phyloP scores from a whole-genome alignment of 2,113 vertebrate genomes.

The Chinchilla lanigera region DNA sequence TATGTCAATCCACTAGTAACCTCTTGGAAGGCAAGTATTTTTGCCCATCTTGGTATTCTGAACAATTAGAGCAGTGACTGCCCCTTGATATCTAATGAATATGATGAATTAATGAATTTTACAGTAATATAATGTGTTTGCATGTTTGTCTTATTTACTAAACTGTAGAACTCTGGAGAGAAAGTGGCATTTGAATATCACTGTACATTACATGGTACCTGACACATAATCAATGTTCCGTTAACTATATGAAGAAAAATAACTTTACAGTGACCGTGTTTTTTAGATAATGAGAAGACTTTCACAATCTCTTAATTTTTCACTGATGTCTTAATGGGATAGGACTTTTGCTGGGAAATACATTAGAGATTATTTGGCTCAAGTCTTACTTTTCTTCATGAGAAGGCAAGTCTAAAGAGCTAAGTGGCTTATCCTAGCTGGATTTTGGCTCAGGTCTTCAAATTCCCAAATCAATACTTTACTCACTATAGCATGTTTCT shows the following conservation, averaged over 20 bases:
- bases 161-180: conserved; percentile 15
- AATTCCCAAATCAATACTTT: background rate
- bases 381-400: conserved; percentile 8
- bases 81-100: background rate
- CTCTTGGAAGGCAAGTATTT: conserved; percentile 5
- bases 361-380: background rate
- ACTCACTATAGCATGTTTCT: background rate
- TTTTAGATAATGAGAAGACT: background rate
- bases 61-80: background rate
- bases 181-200: background rate
- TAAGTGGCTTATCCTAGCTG: background rate
- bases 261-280: conserved; percentile 1
- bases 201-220: background rate
- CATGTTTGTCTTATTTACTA: background rate
- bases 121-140: background rate
- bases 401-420: background rate
- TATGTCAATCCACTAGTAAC: background rate
- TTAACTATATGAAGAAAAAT: background rate
- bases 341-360: conserved; percentile 8
- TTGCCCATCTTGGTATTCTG: background rate
- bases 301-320: background rate
- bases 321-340: background rate
- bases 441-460: background rate
- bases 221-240: background rate
- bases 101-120: conserved; percentile 9